Evolutionary conservation across 2,113 vertebrate species (phyloP).

Genomic region (Channa argus): DNA sequence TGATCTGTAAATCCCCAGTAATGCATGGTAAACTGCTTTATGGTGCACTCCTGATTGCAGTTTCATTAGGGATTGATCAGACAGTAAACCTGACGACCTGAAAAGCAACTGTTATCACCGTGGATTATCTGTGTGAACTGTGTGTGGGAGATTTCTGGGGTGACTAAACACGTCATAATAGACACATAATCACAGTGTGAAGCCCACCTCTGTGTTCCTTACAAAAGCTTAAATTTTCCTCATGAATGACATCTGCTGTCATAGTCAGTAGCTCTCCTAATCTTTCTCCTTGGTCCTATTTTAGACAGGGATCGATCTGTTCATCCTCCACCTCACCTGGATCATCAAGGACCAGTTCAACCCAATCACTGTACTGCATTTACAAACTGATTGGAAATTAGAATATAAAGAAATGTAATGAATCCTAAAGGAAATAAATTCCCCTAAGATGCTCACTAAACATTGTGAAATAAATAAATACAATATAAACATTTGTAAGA

Average conservation of each 20-base stretch:
- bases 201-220: slow-evolving; percentile 32
- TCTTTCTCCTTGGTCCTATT: neutral
- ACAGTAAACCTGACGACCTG: slow-evolving; percentile 15
- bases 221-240: slow-evolving; percentile 40
- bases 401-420: too few species aligned
- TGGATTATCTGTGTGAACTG: slow-evolving; percentile 41
- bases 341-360: neutral
- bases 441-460: too few species aligned
- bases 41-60: neutral
- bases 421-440: too few species aligned
- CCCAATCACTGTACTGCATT: neutral
- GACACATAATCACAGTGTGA: slow-evolving; percentile 27
- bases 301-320: neutral
- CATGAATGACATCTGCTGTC: slow-evolving; percentile 12
- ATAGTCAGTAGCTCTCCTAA: slow-evolving; percentile 7
- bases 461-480: too few species aligned
- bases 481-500: too few species aligned
- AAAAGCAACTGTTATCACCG: slow-evolving; percentile 26
- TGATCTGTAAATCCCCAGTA: slow-evolving; percentile 11
- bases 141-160: slow-evolving; percentile 39
- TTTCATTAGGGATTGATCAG: slow-evolving; percentile 10
- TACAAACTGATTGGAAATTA: too few species aligned
- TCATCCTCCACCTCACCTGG: neutral
- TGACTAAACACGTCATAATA: slow-evolving; percentile 21
- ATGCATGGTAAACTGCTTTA: slow-evolving; percentile 17